Conservation (phyloP, 2,797 vertebrate species). For the Acipenser oxyrinchus region DNA sequence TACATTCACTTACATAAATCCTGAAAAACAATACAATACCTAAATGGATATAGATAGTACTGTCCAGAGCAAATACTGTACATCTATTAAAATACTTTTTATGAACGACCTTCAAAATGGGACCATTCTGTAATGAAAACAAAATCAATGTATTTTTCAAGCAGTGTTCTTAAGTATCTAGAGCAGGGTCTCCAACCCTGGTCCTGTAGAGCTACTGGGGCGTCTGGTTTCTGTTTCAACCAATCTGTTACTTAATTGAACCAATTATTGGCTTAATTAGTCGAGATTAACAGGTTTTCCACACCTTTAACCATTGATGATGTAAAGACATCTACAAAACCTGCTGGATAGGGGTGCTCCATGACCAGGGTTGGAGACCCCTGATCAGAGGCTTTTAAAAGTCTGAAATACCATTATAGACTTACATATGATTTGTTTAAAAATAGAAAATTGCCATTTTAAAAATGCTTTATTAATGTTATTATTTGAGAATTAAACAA, state of each 20-base stretch:
- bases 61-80: conserved; percentile 7
- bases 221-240: too few relatives aligned
- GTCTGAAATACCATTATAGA: background rate
- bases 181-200: too few relatives aligned
- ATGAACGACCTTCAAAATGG: conserved; percentile 2
- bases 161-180: background rate
- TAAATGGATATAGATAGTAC: conserved; percentile 14
- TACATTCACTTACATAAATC: background rate
- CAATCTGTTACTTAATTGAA: too few relatives aligned
- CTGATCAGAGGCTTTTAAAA: background rate
- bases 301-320: too few relatives aligned
- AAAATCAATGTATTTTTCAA: conserved; percentile 8
- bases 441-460: background rate
- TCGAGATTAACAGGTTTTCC: too few relatives aligned
- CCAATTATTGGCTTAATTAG: too few relatives aligned
- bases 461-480: conserved; percentile 3
- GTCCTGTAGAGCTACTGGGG: too few relatives aligned
- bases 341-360: too few relatives aligned
- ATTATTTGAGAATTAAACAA: conserved; percentile 6
- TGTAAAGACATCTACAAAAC: too few relatives aligned
- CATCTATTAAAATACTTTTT: background rate
- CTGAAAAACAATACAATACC: background rate
- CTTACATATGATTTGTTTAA: background rate
- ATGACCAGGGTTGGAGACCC: too few relatives aligned
- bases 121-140: conserved; percentile 1